A percentile compares a stretch with the other conserved stretches of the same genome.
Evolutionary conservation across 2,888 invertebrate species (phyloP).

Genomic region (Polydrusus tereticollis): DNA sequence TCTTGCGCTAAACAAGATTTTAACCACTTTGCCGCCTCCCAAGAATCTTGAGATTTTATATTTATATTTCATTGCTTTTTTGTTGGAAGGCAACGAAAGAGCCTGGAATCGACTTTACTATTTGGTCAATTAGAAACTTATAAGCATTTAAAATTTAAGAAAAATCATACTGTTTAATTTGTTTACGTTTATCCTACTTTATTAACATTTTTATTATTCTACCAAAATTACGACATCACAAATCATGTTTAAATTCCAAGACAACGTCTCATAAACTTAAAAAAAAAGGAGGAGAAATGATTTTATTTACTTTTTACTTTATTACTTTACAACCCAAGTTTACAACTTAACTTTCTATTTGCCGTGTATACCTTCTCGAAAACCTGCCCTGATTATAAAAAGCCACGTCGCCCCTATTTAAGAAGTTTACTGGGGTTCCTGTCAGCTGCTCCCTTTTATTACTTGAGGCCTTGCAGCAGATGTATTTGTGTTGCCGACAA

Average conservation of each 20-base stretch:
- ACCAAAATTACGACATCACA: background rate
- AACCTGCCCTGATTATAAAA: conserved; percentile 26
- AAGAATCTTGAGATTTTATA: too few relatives aligned
- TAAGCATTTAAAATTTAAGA: too few relatives aligned
- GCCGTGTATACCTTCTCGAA: conserved; percentile 13
- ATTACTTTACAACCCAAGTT: conserved; percentile 17
- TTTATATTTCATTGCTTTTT: too few relatives aligned
- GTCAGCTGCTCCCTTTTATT: conserved; percentile 33
- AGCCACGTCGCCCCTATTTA: conserved; percentile 28
- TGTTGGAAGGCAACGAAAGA: too few relatives aligned
- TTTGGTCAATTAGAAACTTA: too few relatives aligned
- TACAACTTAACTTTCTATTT: conserved; percentile 21
- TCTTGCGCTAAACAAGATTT: too few relatives aligned
- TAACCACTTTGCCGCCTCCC: too few relatives aligned
- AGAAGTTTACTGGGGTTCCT: conserved; percentile 37
- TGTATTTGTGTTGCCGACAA: background rate
- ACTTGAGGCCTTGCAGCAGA: conserved; percentile 12
- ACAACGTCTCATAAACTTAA: background rate
- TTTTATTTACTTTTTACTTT: conserved; percentile 13
- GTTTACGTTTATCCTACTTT: too few relatives aligned
- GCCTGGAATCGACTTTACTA: too few relatives aligned
- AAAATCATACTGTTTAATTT: too few relatives aligned
- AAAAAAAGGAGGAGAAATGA: background rate
- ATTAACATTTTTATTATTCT: background rate
- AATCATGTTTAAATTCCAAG: too few relatives aligned